Base-by-base conservation (phyloP, 2,113 vertebrate species). In the Bubalus kerabau region DNA sequence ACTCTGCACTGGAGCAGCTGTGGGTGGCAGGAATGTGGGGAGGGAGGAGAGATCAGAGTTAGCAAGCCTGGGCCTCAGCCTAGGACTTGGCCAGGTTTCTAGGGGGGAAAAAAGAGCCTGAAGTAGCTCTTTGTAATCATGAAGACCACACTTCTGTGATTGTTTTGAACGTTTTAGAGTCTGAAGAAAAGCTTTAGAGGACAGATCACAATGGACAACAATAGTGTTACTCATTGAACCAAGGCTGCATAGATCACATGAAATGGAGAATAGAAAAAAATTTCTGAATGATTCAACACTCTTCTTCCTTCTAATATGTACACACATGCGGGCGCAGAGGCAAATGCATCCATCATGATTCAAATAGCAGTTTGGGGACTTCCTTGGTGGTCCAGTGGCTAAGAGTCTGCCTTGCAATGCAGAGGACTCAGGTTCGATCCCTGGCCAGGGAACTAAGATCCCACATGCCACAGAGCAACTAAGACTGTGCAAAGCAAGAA, bases 41-140 rank as follows among this genome's bases (percentile, higher is more conserved):
- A 86, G 89, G 82, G 88, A 91, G 52, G 95, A 94, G 83, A 54
- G 57, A 74, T 83, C 85, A 88, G 95, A 95, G 71, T 94, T 60
- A 83, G 96, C 88, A 80, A 95, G 88, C 88, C 52, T 59, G 57
- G 40, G 76, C 88, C 92, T 96, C 90, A 14, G 32, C 78, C 90
- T 95, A 78, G 89, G 85, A 95, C 50, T 43, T 97, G 94, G 97
- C 95, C 50, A 46, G 40, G 89, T 89, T 95, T 97, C 94, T 50
- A 82, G 48, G 67, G 30, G 0, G 0, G 15, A 71, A 83, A 52
- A 71, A 57, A 91, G 84, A 56, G 23, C 71, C 90, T 98, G 92
- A 98, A 98, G 97, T 94, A 96, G 96, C 81, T 97, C 97, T 98
- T 98, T 98, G 96, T 96, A 90, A 96, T 91, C 91, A 78, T 24